A percentile compares a stretch with the other conserved stretches of the same genome.
These are phyloP conservation scores for Mastigias papua DNA, from an alignment of 30 jellyfish, hydroid and myxozoan genomes.

Conservation along the genomic window DNA sequence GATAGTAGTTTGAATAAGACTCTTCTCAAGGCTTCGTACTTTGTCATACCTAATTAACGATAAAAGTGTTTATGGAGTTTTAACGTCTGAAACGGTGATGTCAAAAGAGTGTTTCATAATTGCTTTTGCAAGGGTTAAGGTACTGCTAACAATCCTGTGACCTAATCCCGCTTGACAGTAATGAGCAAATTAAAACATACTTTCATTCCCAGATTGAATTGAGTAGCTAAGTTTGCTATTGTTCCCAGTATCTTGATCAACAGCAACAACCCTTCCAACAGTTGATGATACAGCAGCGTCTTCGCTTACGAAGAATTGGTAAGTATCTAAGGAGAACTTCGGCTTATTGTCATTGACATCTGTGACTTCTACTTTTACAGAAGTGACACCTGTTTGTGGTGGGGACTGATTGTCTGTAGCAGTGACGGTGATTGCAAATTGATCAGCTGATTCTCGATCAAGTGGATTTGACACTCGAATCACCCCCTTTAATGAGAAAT, in stretches of 20 bases:
- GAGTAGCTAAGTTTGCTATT: constrained; percentile 56
- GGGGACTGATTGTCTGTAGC: constrained; percentile 69
- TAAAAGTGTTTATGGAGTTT: no score
- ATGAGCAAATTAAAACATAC: no score
- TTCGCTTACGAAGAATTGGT: constrained; percentile 64
- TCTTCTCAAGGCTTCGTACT: no score
- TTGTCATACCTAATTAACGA: no score
- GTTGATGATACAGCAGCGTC: constrained; percentile 27
- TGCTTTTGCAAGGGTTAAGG: no score
- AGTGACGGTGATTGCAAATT: constrained; percentile 58
- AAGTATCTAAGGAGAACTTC: constrained; percentile 30
- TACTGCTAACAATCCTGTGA: no score
- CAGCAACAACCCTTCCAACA: constrained; percentile 65
- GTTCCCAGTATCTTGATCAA: constrained; percentile 71
- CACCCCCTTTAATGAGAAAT: constrained; percentile 31
- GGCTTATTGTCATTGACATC: constrained; percentile 92
- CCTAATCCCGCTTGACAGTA: no score
- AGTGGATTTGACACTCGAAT: constrained; percentile 53
- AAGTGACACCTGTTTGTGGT: constrained; percentile 57
- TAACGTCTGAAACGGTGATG: no score
- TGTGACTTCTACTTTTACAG: constrained; percentile 58
- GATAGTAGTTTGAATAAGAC: no score
- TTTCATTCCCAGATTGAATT: constrained; percentile 55
- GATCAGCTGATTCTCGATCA: constrained; percentile 63
- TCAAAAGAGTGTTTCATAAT: no score